Evolutionary conservation across 1,140 invertebrate species (phyloP).

Genomic region (Zaprionus vittiger): DNA sequence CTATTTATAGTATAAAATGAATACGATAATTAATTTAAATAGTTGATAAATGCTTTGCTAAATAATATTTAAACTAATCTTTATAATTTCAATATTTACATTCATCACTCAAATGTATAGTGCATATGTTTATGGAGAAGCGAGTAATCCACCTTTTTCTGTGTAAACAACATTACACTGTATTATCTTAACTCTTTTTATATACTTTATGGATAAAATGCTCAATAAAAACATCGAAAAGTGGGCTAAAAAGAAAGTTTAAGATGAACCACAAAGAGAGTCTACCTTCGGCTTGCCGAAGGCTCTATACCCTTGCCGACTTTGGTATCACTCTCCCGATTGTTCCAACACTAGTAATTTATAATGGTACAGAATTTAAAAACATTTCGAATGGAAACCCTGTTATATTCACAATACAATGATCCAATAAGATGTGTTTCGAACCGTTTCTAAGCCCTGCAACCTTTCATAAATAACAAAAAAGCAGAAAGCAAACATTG

Average conservation of each 20-base stretch:
- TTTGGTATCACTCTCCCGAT: too few species aligned
- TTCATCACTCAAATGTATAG: neutral
- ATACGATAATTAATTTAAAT: too few species aligned
- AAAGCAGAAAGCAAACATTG: neutral
- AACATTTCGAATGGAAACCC: too few species aligned
- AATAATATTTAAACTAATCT: too few species aligned
- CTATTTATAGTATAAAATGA: too few species aligned
- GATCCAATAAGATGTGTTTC: neutral
- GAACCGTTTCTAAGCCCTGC: neutral
- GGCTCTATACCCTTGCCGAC: too few species aligned
- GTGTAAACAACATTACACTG: neutral
- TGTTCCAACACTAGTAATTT: too few species aligned
- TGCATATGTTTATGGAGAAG: neutral
- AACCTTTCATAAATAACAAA: neutral
- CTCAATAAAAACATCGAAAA: conserved; percentile 12
- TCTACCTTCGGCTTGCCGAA: too few species aligned
- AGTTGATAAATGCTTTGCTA: too few species aligned
- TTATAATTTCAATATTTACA: neutral
- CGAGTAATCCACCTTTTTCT: too few species aligned
- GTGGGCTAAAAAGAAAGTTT: neutral
- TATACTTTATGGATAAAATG: neutral
- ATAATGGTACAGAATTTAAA: too few species aligned
- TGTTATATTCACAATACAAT: too few species aligned
- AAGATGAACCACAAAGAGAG: neutral
- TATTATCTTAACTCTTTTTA: neutral